These are phyloP conservation scores for Zaprionus vittiger DNA, from an alignment of 1,140 invertebrate species.

Conservation along the genomic window DNA sequence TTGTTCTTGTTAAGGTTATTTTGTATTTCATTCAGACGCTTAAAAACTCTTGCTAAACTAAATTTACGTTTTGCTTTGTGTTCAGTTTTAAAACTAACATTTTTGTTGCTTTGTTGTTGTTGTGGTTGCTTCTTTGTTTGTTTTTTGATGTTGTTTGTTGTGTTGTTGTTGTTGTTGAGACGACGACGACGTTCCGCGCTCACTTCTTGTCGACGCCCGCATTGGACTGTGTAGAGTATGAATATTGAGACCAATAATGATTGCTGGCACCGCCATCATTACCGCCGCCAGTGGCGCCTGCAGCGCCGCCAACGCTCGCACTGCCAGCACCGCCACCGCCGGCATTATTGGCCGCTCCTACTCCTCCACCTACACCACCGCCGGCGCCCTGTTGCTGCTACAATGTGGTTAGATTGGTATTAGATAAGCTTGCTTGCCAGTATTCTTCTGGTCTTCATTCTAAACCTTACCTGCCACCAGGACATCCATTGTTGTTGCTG, in stretches of 20 bases:
- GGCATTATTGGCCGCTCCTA: conserved; percentile 53
- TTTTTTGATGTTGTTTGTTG: conserved; percentile 40
- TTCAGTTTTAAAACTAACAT: conserved; percentile 67
- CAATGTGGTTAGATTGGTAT: background rate
- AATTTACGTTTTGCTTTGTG: conserved; percentile 51
- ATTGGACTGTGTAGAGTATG: conserved; percentile 80
- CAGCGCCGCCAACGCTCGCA: conserved; percentile 13
- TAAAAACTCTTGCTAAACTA: conserved; percentile 73
- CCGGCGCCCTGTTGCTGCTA: conserved; percentile 61
- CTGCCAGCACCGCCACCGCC: conserved; percentile 44
- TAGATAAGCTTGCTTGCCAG: background rate
- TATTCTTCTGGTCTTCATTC: background rate
- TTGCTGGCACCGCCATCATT: conserved; percentile 78
- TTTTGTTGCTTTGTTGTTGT: conserved; percentile 49
- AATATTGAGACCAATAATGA: conserved; percentile 84
- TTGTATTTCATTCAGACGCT: conserved; percentile 51
- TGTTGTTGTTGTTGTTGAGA: conserved; percentile 34
- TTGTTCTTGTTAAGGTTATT: conserved; percentile 30
- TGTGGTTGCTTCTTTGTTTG: background rate
- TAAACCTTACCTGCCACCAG: conserved; percentile 78
- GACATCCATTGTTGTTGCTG: conserved; percentile 82
- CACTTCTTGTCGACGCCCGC: conserved; percentile 70
- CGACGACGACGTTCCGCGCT: conserved; percentile 8
- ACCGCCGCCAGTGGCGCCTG: conserved; percentile 50
- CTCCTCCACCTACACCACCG: conserved; percentile 16